Base-by-base conservation (phyloP, 2,888 invertebrate species). In the Tryphoninae sp. region DNA sequence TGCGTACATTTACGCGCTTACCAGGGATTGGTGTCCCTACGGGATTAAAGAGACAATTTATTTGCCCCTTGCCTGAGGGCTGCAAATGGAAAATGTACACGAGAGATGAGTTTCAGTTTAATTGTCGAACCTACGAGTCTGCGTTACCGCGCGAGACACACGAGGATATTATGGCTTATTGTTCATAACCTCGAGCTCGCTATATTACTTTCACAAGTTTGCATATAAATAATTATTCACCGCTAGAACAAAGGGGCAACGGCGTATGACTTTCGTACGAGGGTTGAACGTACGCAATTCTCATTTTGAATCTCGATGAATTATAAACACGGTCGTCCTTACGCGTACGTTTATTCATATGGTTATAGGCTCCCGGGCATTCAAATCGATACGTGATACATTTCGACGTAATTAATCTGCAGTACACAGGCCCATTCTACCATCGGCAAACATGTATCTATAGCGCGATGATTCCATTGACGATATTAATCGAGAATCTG, bases 341-440 rank as follows among this genome's bases (percentile, higher is more conserved):
- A 6, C 6, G 33, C 33, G 33, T 33, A 33, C 45, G 11, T 75
- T 68, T 67, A 45, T 75, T 67, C n/a, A 68, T 51, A 67, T 68
- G 59, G 67, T 16, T 49, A 51, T 59, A 19, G 26, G 49, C 49
- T 22, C 58, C 19, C 13, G 65, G 45, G 3, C 49, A 61, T 67
- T 68, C n/a, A 23, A 77, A 77, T 62, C 51, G 40, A 59, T 68
- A 61, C 61, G n/a, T 49, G 53, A 69, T 77, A 61, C 69, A 42
- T n/a, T 42, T 53, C 19, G 16, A 7, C 7, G 76, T 86, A 87
- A 87, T 87, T 87, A 84, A 87, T 86, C 80, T 78, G 87, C 81
- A 81, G 82, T 67, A 82, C 82, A 84, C 83, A 86, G 85, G 33
- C 1, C 86, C 85, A 83, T 83, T 9, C 1, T 13, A 45, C 13